Percentiles rank a stretch among this genome's conserved stretches.
Conservation (phyloP, 2,888 invertebrate genomes). For the Volucella zonaria region DNA sequence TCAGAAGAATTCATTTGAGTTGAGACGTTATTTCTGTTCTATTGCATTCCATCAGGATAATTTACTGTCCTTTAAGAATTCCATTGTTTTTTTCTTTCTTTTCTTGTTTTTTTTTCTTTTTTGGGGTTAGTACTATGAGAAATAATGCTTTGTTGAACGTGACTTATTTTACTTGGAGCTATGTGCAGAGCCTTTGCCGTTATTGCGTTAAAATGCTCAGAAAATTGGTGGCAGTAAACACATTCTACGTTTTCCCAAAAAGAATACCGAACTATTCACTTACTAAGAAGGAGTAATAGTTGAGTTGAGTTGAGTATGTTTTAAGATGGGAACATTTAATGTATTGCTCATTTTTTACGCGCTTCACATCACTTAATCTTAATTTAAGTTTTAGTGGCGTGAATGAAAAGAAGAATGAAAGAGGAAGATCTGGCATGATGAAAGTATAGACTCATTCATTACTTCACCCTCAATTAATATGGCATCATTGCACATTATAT, state of each 20-base stretch:
- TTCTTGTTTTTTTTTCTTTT: neutral
- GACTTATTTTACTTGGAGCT: constrained; percentile 9
- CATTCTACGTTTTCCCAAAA: constrained; percentile 30
- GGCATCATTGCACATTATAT: no score
- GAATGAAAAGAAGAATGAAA: no score
- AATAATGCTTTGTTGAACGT: constrained; percentile 14
- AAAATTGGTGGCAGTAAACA: constrained; percentile 18
- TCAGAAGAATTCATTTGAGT: constrained; percentile 37
- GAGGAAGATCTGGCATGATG: no score
- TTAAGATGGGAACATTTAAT: no score
- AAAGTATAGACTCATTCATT: no score
- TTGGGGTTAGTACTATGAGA: constrained; percentile 5
- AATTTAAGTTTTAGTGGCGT: no score
- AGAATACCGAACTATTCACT: constrained; percentile 42
- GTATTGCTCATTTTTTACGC: no score
- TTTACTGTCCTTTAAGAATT: constrained; percentile 44
- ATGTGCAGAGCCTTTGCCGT: neutral
- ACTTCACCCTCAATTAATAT: no score
- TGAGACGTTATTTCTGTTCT: constrained; percentile 50
- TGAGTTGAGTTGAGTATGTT: no score
- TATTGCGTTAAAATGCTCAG: constrained; percentile 14
- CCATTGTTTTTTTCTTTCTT: constrained; percentile 9
- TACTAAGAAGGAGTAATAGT: constrained; percentile 17
- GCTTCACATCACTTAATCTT: no score
- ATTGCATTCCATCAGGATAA: constrained; percentile 59